Base-by-base conservation (phyloP, 2,113 vertebrate species). In the Melanerpes formicivorus region DNA sequence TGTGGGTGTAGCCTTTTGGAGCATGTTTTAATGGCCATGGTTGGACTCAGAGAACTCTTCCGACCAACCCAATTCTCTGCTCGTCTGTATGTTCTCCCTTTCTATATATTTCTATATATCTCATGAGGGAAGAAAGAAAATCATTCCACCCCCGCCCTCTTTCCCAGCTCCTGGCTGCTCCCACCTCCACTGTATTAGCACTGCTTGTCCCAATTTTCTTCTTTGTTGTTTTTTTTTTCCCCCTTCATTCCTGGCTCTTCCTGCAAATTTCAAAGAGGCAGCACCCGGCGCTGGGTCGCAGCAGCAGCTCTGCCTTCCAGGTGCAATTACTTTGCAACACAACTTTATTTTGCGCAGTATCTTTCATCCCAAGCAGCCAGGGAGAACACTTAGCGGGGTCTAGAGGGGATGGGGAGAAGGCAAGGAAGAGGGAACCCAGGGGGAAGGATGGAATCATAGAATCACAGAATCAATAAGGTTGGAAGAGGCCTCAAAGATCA, bases 271-370 rank as follows among this genome's bases (percentile, higher is more conserved):
- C 93, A 95, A 93, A 97, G 95, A 78, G 63, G 81, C 84, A 46
- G 91, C 7, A 4, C 73, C 56, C 30, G 14, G 73, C 67, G 91
- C 74, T 95, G 19, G 76, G 94, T 86, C 19, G 5, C 79, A 8
- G 92, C 9, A 2, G 56, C 11, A 10, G 80, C 90, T 95, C 55
- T 96, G 95, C 96, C 96, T 96, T 89, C 84, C 90, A 67, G 96
- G 76, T 95, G 62, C 95, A 96, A 97, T 96, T 96, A 96, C 93
- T 94, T 79, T 50, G 93, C 95, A 93, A 94, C 92, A 94, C 96
- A 96, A 82, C 94, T 95, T 93, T 55, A 77, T 93, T 95, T 88
- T 90, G 84, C 2, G 4, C 60, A 0, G 56, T 0, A 48, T 4
- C 93, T 94, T 86, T 79, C 60, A 5, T 30, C 66, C 17, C 65